phyloP scores from a whole-genome alignment of 37 sponge, comb jelly and placozoan genomes.

The Ephydatia muelleri region DNA sequence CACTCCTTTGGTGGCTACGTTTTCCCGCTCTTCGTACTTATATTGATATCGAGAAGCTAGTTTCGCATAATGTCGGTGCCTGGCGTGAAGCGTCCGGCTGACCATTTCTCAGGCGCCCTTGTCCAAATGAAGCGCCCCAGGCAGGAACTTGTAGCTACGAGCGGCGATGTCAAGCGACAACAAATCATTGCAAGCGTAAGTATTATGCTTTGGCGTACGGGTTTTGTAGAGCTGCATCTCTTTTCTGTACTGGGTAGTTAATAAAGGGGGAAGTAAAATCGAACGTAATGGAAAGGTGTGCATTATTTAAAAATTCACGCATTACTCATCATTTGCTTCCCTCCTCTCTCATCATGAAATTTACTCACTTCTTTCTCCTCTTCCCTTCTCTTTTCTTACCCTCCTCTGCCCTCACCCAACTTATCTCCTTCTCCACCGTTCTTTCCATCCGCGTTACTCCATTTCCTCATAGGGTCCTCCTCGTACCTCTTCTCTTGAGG shows the following conservation, averaged over 20 bases:
- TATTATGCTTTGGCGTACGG: not conserved
- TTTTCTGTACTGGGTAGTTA: not conserved
- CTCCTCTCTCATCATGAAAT: not conserved
- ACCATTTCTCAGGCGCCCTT: conserved; percentile 11
- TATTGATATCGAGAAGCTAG: not conserved
- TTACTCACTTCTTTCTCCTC: not conserved
- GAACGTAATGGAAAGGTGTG: not conserved
- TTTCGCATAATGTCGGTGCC: conserved; percentile 23
- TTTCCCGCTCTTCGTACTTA: not conserved
- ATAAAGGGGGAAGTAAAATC: not conserved
- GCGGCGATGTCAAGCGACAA: not conserved
- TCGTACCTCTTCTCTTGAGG: conserved; percentile 84
- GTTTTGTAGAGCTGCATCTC: not conserved
- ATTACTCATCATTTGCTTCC: too few relatives aligned
- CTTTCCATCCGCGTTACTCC: too few relatives aligned
- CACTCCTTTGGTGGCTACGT: not conserved
- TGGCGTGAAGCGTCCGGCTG: conserved; percentile 34
- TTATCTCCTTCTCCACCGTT: not conserved
- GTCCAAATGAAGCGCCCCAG: conserved; percentile 39
- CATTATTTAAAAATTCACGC: not conserved
- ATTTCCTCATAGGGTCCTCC: conserved; percentile 72
- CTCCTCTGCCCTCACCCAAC: too few relatives aligned
- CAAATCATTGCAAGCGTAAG: conserved; percentile 39
- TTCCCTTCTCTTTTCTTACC: not conserved
- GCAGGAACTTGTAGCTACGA: conserved; percentile 24